Conservation (phyloP, 2,113 vertebrate species). For the Eublepharis macularius region DNA sequence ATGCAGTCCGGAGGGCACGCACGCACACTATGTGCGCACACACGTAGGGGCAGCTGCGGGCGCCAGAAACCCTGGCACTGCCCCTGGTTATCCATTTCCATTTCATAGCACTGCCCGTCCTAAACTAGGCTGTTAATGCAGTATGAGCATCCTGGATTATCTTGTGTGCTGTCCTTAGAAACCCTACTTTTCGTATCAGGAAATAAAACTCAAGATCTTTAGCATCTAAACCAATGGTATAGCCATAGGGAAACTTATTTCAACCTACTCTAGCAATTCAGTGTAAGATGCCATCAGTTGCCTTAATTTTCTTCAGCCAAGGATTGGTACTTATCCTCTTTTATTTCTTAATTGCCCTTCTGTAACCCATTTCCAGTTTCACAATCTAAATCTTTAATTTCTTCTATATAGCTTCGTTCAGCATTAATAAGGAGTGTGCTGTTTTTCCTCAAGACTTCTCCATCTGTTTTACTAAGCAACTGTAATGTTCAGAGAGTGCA, state of each 20-base stretch:
- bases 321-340: background rate
- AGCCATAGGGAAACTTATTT: background rate
- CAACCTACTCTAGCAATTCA: constrained; percentile 1
- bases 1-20: too few species aligned
- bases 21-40: too few species aligned
- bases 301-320: background rate
- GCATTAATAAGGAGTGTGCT: background rate
- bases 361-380: background rate
- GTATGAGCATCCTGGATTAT: constrained; percentile 10
- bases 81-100: constrained; percentile 14
- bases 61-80: too few species aligned
- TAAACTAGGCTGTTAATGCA: background rate
- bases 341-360: constrained; percentile 4
- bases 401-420: background rate
- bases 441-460: background rate
- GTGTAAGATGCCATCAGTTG: background rate
- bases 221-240: constrained; percentile 7
- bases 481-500: background rate
- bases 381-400: background rate
- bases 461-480: constrained; percentile 6
- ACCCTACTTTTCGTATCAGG: background rate
- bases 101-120: background rate
- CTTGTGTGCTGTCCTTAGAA: constrained; percentile 2
- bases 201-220: constrained; percentile 14
- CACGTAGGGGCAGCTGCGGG: too few species aligned